These are phyloP conservation scores for Pseudorasbora parva DNA, from an alignment of 2,113 vertebrate species.

Conservation along the genomic window DNA sequence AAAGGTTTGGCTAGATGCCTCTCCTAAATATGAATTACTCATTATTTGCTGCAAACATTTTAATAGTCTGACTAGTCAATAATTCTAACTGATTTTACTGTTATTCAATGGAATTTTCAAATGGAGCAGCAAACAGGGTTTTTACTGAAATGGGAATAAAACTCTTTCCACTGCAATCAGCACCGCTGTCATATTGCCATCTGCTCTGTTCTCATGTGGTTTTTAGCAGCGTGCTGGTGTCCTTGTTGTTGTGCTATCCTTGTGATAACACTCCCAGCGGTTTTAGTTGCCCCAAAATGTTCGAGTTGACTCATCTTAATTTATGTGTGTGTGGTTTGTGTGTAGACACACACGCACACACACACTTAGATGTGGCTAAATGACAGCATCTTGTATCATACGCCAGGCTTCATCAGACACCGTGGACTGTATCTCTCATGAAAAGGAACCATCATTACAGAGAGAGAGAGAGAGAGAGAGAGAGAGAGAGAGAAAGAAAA, in stretches of 20 bases:
- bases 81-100: conserved; percentile 38
- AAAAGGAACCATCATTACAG: conserved; percentile 56
- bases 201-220: conserved; percentile 14
- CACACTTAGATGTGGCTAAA: conserved; percentile 30
- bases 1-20: conserved; percentile 23
- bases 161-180: conserved; percentile 19
- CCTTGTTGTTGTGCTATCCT: conserved; percentile 13
- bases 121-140: conserved; percentile 23
- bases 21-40: not conserved
- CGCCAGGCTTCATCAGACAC: conserved; percentile 20
- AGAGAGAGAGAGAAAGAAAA: conserved; percentile 16
- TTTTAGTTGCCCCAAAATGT: not conserved
- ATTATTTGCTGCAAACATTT: not conserved
- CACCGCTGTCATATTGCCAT: conserved; percentile 28
- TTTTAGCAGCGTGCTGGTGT: not conserved
- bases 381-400: conserved; percentile 43
- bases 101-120: conserved; percentile 33
- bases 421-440: not conserved
- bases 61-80: not conserved
- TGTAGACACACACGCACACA: not conserved
- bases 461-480: conserved; percentile 33
- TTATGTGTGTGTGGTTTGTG: not conserved
- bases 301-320: not conserved
- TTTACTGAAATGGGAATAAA: conserved; percentile 22
- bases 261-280: not conserved